Conservation (phyloP, 1,140 invertebrate genomes). For the Drosophila sproati region DNA sequence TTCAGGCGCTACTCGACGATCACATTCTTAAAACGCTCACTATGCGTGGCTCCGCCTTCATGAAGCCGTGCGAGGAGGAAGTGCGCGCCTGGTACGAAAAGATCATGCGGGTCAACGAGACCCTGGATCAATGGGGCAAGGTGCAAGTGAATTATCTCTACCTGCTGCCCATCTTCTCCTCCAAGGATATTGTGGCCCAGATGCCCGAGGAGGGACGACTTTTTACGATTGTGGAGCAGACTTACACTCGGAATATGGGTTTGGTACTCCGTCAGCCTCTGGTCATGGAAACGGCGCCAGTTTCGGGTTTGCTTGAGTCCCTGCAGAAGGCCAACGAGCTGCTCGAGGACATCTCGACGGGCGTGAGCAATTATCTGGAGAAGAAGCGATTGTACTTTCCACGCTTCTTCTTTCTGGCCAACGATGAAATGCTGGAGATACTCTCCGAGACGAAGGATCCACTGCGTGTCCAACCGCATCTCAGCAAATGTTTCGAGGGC, state of each 20-base stretch:
- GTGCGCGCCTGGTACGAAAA: constrained; percentile 93
- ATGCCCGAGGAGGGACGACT: constrained; percentile 95
- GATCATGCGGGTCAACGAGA: constrained; percentile 90
- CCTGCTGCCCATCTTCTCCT: constrained; percentile 96
- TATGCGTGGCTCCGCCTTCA: constrained; percentile 96
- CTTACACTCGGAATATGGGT: constrained; percentile 92
- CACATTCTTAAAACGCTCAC: constrained; percentile 95
- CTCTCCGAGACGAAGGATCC: constrained; percentile 96
- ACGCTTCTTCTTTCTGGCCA: constrained; percentile 97
- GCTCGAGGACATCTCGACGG: constrained; percentile 93
- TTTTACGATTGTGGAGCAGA: constrained; percentile 91
- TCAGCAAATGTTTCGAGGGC: constrained; percentile 96
- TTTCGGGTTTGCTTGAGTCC: constrained; percentile 90
- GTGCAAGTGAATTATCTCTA: constrained; percentile 96
- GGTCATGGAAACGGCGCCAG: constrained; percentile 90
- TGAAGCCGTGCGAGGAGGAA: constrained; percentile 94
- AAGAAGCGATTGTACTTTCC: constrained; percentile 96
- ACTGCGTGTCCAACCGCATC: constrained; percentile 93
- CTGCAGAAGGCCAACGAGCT: constrained; percentile 90
- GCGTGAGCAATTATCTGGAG: constrained; percentile 95
- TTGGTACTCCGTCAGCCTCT: constrained; percentile 89
- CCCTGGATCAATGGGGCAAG: constrained; percentile 95
- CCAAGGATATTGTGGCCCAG: constrained; percentile 96
- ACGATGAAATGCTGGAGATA: constrained; percentile 98
- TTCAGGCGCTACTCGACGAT: constrained; percentile 94